These are phyloP conservation scores for Gymnothorax javanicus DNA, from an alignment of 2,797 vertebrate genomes.

Conservation along the genomic window DNA sequence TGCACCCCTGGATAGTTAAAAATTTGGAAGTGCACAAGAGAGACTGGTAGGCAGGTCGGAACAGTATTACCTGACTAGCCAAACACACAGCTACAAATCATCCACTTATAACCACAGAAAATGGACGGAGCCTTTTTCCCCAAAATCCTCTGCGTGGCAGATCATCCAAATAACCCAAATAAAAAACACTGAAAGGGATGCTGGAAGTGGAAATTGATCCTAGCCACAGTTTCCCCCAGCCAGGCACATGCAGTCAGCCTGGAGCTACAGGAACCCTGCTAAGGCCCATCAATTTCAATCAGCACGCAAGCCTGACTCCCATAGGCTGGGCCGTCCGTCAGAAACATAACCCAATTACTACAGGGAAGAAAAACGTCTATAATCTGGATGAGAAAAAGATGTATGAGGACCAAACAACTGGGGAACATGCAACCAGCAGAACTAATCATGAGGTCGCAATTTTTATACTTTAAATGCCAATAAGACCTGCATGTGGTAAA, in stretches of 20 bases:
- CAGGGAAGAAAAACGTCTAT: background rate
- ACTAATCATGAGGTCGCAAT: background rate
- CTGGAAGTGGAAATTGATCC: background rate
- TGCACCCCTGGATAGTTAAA: no score
- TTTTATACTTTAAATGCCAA: background rate
- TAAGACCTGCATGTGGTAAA: background rate
- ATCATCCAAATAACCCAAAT: background rate
- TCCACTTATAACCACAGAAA: no score
- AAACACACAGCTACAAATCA: background rate
- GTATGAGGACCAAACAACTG: background rate
- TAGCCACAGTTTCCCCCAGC: background rate
- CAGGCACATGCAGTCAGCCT: background rate
- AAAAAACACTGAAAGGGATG: background rate
- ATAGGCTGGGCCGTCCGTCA: background rate
- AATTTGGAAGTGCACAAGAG: constrained; percentile 34
- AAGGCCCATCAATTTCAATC: constrained; percentile 17
- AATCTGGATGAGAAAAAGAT: background rate
- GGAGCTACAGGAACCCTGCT: background rate
- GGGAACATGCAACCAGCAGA: background rate
- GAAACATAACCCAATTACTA: constrained; percentile 17
- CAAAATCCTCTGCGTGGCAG: background rate
- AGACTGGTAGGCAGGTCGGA: constrained; percentile 51
- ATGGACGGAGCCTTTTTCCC: background rate
- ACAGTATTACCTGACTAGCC: constrained; percentile 42
- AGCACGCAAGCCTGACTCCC: background rate